Evolutionary conservation across 64 coral and sea anemone species (phyloP).

Genomic region (Anthopleura sola): DNA sequence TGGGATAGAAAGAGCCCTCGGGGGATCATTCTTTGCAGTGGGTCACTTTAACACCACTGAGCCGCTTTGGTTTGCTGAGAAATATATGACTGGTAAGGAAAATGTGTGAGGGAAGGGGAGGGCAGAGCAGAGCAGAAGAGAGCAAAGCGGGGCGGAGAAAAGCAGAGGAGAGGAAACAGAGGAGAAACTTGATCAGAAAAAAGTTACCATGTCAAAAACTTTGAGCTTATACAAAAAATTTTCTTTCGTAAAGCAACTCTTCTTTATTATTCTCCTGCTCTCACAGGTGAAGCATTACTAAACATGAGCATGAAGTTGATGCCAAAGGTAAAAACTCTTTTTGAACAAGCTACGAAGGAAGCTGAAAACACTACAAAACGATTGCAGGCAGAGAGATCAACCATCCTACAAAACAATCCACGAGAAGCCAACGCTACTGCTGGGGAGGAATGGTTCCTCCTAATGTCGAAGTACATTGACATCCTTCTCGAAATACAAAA

Average conservation of each 20-base stretch:
- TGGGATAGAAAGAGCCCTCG: constrained; percentile 50
- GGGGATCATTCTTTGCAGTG: constrained; percentile 44
- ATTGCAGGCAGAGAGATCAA: constrained; percentile 38
- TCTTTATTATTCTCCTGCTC: not conserved
- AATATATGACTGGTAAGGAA: constrained; percentile 23
- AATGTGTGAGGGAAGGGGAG: not conserved
- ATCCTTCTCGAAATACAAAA: constrained; percentile 57
- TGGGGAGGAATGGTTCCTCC: constrained; percentile 33
- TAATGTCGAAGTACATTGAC: constrained; percentile 58
- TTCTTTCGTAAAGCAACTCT: too few relatives aligned
- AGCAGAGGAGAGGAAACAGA: too few relatives aligned
- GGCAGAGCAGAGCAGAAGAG: too few relatives aligned
- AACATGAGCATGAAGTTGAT: constrained; percentile 29
- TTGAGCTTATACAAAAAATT: too few relatives aligned
- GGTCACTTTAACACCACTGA: constrained; percentile 55
- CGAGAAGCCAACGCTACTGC: not conserved
- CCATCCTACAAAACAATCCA: constrained; percentile 44
- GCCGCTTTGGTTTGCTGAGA: constrained; percentile 48
- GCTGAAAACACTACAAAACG: not conserved
- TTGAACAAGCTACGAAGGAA: constrained; percentile 18
- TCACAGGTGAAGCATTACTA: constrained; percentile 21
- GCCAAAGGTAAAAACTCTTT: constrained; percentile 50
- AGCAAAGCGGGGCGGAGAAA: too few relatives aligned
- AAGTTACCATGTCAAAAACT: too few relatives aligned
- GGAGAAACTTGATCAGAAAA: too few relatives aligned